A percentile compares a stretch with the other conserved stretches of the same genome.
These are phyloP conservation scores for Columba guinea DNA, from an alignment of 2,797 vertebrate species.

Conservation along the genomic window DNA sequence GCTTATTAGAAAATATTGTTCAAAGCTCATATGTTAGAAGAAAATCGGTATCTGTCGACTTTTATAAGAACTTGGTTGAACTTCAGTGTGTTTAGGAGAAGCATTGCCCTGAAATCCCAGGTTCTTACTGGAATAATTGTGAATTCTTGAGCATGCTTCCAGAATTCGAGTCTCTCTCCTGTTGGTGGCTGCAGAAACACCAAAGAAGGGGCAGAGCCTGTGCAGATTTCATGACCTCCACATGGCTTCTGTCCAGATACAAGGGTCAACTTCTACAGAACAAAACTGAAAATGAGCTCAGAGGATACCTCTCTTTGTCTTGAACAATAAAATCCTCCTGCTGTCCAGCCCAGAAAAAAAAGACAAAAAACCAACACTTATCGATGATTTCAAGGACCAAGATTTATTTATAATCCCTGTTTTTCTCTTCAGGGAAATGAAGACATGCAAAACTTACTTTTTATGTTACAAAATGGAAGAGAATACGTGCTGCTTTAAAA, in stretches of 20 bases:
- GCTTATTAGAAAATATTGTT: neutral
- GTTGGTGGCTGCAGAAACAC: neutral
- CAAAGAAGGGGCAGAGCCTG: neutral
- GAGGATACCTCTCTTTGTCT: neutral
- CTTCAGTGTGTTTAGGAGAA: neutral
- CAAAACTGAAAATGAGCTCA: neutral
- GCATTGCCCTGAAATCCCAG: neutral
- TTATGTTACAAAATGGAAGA: neutral
- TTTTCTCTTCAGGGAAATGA: neutral
- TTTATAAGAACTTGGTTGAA: neutral
- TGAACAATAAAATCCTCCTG: neutral
- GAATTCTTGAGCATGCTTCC: neutral
- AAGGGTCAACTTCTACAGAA: neutral
- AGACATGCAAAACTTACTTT: neutral
- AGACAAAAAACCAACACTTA: no score
- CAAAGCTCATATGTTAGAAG: neutral
- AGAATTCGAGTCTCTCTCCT: neutral
- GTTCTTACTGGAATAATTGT: neutral
- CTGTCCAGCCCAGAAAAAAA: neutral
- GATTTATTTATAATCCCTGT: neutral
- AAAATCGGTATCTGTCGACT: neutral
- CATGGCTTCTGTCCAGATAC: neutral
- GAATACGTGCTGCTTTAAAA: neutral
- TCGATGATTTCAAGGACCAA: neutral
- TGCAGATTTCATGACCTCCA: accelerated